Base-by-base conservation (phyloP, 2,797 vertebrate species). In the Sciurus vulgaris region DNA sequence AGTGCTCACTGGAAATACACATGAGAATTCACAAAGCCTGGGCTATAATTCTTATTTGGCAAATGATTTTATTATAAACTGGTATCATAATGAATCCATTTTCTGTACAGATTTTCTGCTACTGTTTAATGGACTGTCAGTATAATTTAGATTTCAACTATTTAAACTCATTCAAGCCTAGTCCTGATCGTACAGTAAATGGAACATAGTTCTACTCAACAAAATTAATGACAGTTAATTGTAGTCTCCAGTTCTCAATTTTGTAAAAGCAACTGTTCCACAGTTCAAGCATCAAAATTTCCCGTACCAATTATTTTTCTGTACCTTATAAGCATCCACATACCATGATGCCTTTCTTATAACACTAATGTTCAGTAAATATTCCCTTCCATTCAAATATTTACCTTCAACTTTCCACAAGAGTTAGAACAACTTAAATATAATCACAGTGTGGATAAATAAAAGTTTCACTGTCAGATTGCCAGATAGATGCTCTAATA, bases 61-160 rank as follows among this genome's bases (percentile, higher is more conserved):
- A 98, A 98, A 98, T 97, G 96, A 98, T 98, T 98, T 98, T 98
- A 97, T 98, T 98, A 98, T 98, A 98, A 98, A 98, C 97, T 81
- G 61, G 97, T 98, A 98, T 98, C 97, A 97, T 2, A 96, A 98
- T 92, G 96, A 98, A 98, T 98, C 97, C 98, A 98, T 98, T 99
- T 99, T 98, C 98, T 98, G 98, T 97, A 98, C 94, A 49, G 94
- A 96, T 96, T 97, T 98, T 98, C 97, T 98, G 98, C 97, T 98
- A 83, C 97, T 98, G 97, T 98, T 98, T 98, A 98, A 99, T 98
- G 98, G 98, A 98, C 98, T 98, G 98, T 98, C 98, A 98, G 98
- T 97, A 98, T 98, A 98, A 99, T 98, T 98, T 98, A 98, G 98
- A 98, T 98, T 98, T 98, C 98, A 98, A 98, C 98, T 98, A 98